Base-by-base conservation (phyloP, 2,888 invertebrate genomes). In the Pristionchus fissidentatus region DNA sequence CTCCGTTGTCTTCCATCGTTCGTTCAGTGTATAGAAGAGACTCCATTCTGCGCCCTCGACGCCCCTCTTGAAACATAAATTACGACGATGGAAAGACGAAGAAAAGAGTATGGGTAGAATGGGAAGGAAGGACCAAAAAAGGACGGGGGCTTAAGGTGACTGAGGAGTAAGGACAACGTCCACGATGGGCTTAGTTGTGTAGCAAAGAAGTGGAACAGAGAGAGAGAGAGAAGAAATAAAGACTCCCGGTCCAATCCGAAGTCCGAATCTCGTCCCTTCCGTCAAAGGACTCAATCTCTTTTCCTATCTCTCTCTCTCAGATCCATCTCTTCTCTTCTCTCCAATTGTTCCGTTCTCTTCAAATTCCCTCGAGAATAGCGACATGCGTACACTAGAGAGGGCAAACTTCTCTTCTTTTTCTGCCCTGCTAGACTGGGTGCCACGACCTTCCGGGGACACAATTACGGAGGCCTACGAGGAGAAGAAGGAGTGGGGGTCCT, bases 1-100 rank as follows among this genome's bases (percentile, higher is more conserved):
- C 73, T 73, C 73, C 8, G 35, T 41, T 38, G 38, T 32, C 75
- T 32, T 41, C 79, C 57, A 75, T 38, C 46, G 75, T 35, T 29
- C 52, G 57, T 57, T 57, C 55, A 57, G 79, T 79, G 79, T 79
- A 79, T 55, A 57, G 79, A 57, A 41, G 49, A 57, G 79, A 79
- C 55, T n/a, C n/a, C n/a, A 41, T 43, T 26, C 13, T 22, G 32
- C 19, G 41, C 78, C 52, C 79, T 79, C 79, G 41, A 57, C 79
- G 32, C 55, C n/a, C 80, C 80, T 62, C 80, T 81, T 81, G 80
- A 81, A 81, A 81, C 80, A 81, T 81, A 81, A 81, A 81, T 81
- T 81, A 81, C 80, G 80, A 43, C 62, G 75, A 77, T 49, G 75
- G 75, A 77, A 77, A 49, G 49, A 26, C 19, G 75, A 35, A 4